A percentile compares a stretch with the other conserved stretches of the same genome.
phyloP scores from a whole-genome alignment of 2,888 invertebrate genomes.

The Pachydiplax longipennis region DNA sequence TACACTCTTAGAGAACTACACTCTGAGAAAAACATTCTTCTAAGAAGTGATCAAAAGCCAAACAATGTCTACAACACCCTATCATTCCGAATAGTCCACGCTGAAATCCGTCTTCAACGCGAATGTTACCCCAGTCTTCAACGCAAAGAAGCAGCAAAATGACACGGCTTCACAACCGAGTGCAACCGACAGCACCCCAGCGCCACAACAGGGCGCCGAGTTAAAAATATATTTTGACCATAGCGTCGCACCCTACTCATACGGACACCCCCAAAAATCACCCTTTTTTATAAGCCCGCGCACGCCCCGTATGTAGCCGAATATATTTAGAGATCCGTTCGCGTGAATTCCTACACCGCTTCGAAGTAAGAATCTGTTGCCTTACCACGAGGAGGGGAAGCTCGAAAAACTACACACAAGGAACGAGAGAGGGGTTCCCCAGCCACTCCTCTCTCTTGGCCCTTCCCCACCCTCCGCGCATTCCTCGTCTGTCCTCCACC shows the following conservation, averaged over 20 bases:
- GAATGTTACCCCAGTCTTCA: no score
- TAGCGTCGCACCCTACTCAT: not conserved
- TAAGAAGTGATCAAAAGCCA: no score
- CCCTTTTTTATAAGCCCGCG: not conserved
- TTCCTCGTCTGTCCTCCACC: constrained; percentile 30
- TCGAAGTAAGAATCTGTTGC: constrained; percentile 31
- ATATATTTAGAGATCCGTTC: not conserved
- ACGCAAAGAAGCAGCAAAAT: no score
- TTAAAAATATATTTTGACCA: not conserved
- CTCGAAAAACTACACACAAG: not conserved
- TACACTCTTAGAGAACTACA: no score
- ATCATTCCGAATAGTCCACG: no score
- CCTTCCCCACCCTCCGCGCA: constrained; percentile 45
- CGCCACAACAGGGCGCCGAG: not conserved
- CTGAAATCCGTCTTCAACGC: no score
- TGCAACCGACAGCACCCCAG: not conserved
- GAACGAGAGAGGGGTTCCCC: constrained; percentile 58
- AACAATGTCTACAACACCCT: no score
- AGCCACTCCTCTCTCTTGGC: constrained; percentile 50
- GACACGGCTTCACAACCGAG: not conserved
- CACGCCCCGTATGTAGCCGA: not conserved
- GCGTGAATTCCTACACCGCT: constrained; percentile 22
- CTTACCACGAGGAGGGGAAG: not conserved
- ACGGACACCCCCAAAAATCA: not conserved
- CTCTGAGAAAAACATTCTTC: no score